Base-by-base conservation (phyloP, 2,113 vertebrate genomes). In the Acanthisitta chloris region DNA sequence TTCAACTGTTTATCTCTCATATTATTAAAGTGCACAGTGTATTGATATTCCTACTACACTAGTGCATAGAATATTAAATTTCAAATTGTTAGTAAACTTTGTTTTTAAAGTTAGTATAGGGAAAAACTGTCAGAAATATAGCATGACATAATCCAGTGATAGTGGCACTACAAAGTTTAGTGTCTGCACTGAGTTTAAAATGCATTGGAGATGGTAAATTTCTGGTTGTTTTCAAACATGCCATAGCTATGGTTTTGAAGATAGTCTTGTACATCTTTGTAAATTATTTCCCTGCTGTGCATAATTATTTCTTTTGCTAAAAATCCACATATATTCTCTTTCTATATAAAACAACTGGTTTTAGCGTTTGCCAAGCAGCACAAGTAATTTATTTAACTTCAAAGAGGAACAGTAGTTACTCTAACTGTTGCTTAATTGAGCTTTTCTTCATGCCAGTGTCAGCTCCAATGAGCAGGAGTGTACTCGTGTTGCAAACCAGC, bases 361-460 rank as follows among this genome's bases (percentile, higher is more conserved):
- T 79, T 48, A 51, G 33, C 71, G 46, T 40, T 89, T 92, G 38
- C 64, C 7, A 51, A 79, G 52, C 26, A 52, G 43, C 25, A 40
- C 31, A 58, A 45, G 31, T 69, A 46, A 62, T 43, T 83, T 55
- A 51, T 57, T 92, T 51, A 59, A 33, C 57, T 82, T 95, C 2
- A 42, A 72, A 90, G 59, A 86, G 34, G 10, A 92, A 61, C 42
- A 73, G 61, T 54, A 91, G 34, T 78, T 89, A 36, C 45, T 51
- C 7, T 69, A 88, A 77, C 45, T 89, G 43, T 73, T 93, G 45
- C 91, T 91, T 94, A 90, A 94, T 54, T 73, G 64, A 69, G 62
- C 36, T 92, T 94, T 82, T 86, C 38, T 88, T 83, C 28, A 5
- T 88, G 90, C 94, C 88, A 90, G 38, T 17, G 8, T 88, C 72